Percentiles rank a stretch among this genome's conserved stretches.
Evolutionary conservation across 2,113 vertebrate species (phyloP).

Genomic region (Ahaetulla prasina): DNA sequence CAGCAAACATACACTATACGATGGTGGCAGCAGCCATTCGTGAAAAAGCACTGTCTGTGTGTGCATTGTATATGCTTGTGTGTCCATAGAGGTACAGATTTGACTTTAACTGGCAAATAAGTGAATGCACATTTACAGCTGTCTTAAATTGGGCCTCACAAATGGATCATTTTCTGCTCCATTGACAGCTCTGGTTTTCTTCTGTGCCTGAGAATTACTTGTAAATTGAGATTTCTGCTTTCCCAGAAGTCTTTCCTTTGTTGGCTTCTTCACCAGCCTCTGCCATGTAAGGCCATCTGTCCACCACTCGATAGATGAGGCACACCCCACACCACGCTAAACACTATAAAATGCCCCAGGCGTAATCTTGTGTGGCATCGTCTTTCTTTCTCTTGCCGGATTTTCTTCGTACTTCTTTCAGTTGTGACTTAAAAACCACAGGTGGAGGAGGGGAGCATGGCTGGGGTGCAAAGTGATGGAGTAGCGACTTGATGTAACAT

Average conservation of each 20-base stretch:
- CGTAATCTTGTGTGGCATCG: conserved; percentile 97
- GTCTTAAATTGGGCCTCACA: conserved; percentile 96
- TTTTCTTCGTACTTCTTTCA: conserved; percentile 76
- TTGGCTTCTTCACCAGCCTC: conserved; percentile 98
- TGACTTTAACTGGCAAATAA: conserved; percentile 46
- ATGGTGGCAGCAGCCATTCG: background rate
- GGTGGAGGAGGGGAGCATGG: rapidly evolving
- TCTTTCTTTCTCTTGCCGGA: conserved; percentile 94
- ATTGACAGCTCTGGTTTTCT: conserved; percentile 97
- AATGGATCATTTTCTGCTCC: conserved; percentile 97
- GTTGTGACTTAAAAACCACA: background rate
- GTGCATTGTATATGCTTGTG: background rate
- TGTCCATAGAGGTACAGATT: background rate
- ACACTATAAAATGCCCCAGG: conserved; percentile 96
- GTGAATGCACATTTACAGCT: conserved; percentile 82
- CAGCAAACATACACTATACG: background rate
- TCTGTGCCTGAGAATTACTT: conserved; percentile 91
- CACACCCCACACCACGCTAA: conserved; percentile 82
- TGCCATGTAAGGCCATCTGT: conserved; percentile 97
- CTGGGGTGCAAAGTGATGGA: too few species aligned
- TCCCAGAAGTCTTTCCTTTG: conserved; percentile 94
- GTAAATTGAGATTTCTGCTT: conserved; percentile 93
- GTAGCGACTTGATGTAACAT: too few species aligned
- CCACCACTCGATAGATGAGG: conserved; percentile 99
- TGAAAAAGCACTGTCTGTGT: background rate